Percentiles rank a stretch among this genome's conserved stretches.
Conservation (phyloP, 2,888 invertebrate species). For the Scaptomyza polygonia region DNA sequence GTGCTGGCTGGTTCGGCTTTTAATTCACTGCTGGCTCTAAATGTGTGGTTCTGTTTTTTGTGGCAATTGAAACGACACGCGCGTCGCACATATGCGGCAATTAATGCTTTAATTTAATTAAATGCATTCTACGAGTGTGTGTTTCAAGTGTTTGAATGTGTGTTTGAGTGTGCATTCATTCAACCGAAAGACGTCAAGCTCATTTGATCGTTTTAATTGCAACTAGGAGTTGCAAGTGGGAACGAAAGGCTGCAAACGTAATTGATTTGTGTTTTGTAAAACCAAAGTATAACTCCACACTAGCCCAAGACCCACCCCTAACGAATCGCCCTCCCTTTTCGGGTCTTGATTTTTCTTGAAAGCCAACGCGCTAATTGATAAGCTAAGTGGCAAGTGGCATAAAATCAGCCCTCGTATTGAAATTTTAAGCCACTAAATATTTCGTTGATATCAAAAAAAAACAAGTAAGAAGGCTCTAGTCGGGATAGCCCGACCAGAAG, state of each 20-base stretch:
- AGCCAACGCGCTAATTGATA: conserved; percentile 67
- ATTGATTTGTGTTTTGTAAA: conserved; percentile 50
- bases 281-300: neutral
- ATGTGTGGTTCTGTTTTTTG: conserved; percentile 22
- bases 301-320: neutral
- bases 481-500: no score
- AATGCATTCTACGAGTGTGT: conserved; percentile 54
- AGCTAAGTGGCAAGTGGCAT: conserved; percentile 78
- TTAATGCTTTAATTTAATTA: conserved; percentile 79
- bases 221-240: conserved; percentile 38
- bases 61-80: conserved; percentile 76
- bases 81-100: conserved; percentile 66
- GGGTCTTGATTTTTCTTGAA: neutral
- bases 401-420: conserved; percentile 38
- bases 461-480: no score
- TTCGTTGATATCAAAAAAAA: conserved; percentile 5
- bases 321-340: neutral
- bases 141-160: conserved; percentile 15
- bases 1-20: conserved; percentile 1
- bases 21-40: neutral
- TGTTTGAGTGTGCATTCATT: conserved; percentile 39
- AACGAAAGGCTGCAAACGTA: conserved; percentile 38
- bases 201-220: conserved; percentile 45
- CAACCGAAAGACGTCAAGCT: conserved; percentile 12
- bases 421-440: conserved; percentile 19